These are phyloP conservation scores for Notodonta dromedarius DNA, from an alignment of 2,888 invertebrate genomes.

Conservation along the genomic window DNA sequence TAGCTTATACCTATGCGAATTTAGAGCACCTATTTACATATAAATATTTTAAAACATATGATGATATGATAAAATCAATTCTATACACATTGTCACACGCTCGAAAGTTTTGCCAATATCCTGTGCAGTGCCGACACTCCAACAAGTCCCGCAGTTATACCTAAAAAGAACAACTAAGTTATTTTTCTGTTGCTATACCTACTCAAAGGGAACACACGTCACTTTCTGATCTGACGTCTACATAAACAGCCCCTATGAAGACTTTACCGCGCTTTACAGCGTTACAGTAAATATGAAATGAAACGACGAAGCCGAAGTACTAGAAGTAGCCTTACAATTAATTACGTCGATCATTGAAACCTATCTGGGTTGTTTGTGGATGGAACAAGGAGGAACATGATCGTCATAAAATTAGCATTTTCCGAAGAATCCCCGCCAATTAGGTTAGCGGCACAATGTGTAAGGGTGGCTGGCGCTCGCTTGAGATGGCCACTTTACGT, in stretches of 20 bases:
- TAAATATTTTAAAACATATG: too few relatives aligned
- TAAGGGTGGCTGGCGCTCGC: conserved; percentile 37
- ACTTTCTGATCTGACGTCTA: background rate
- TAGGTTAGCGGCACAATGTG: conserved; percentile 73
- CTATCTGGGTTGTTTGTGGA: conserved; percentile 36
- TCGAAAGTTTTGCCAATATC: too few relatives aligned
- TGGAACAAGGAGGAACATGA: conserved; percentile 44
- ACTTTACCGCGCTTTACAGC: background rate
- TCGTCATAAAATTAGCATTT: conserved; percentile 75
- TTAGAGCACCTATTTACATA: too few relatives aligned
- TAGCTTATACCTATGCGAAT: too few relatives aligned
- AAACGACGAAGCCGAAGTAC: conserved; percentile 5
- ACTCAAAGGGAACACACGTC: too few relatives aligned
- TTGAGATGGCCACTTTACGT: conserved; percentile 32
- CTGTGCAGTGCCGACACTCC: too few relatives aligned
- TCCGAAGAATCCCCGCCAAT: conserved; percentile 69
- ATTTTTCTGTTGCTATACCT: too few relatives aligned
- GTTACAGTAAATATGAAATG: conserved; percentile 15
- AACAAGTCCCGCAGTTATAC: too few relatives aligned
- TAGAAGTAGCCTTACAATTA: conserved; percentile 28
- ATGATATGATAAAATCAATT: too few relatives aligned
- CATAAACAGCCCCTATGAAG: background rate
- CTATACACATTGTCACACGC: too few relatives aligned
- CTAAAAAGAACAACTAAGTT: too few relatives aligned
- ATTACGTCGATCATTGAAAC: conserved; percentile 34